Evolutionary conservation across 1,140 invertebrate genomes (phyloP), one percentile per base, ranked within the genome.

Genomic region (Pachypsylla venusta): DNA sequence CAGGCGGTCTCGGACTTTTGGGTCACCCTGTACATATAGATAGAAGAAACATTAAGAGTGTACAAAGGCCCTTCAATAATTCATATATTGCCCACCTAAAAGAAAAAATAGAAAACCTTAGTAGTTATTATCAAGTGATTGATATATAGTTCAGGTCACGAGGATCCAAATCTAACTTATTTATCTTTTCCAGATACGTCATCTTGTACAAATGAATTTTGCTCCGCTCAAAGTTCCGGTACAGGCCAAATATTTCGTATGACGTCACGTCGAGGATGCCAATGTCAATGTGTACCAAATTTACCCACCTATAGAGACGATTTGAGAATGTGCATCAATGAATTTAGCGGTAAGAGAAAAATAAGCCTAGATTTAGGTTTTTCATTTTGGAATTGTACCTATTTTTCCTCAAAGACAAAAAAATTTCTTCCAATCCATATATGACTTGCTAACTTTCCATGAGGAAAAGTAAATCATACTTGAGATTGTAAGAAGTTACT

Each of bases 271-370:
- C 19, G 27, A 20, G 35, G 27, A 42, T 57, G 55, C 25, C 55
- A 57, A n/a, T 79, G 77, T 57, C 74, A 76, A 30, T 79, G 77
- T 56, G 66, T 70, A 1, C 67, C 63, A 0, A 69, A 74, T n/a
- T 69, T 70, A 1, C 75, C 76, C 2, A 68, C 75, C 2, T 78
- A 77, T 64, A 68, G 77, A 14, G 77, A 79, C 58, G 78, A 79
- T 62, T 68, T 71, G 56, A 63, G 68, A 3, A 65, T 71, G 25
- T 79, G 78, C 60, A 73, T 77, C 56, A 72, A 74, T 61, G 72
- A 75, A 63, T 68, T 79, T 40, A 69, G 73, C 58, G 77, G 77
- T 78, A 66, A 70, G 65, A 61, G 26, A 42, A 56, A 7, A 30
- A 5, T 61, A 55, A 12, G 40, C n/a, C 25, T 55, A 2, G 16